phyloP scores from a whole-genome alignment of 2,797 vertebrate species.

The Rhinoraja longicauda region DNA sequence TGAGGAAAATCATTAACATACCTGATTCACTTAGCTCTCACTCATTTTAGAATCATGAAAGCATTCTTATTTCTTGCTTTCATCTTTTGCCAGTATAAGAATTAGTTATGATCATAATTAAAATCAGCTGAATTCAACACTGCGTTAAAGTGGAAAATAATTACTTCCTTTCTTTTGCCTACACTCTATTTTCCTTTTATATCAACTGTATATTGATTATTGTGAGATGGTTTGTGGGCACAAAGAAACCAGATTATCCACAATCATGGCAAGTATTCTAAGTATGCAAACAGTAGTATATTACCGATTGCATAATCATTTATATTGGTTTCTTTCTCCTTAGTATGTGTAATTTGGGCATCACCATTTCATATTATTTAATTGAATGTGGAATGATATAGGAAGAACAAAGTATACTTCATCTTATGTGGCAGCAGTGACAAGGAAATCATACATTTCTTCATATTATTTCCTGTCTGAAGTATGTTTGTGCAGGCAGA shows the following conservation, averaged over 20 bases:
- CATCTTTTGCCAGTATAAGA: constrained; percentile 40
- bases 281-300: not conserved
- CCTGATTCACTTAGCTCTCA: constrained; percentile 40
- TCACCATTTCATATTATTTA: not conserved
- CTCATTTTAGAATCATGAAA: constrained; percentile 23
- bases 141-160: constrained; percentile 20
- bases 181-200: not conserved
- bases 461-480: not conserved
- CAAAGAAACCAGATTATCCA: not conserved
- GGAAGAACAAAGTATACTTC: not conserved
- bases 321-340: not conserved
- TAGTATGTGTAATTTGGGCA: not conserved
- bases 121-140: constrained; percentile 38
- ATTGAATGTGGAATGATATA: not conserved
- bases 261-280: not conserved
- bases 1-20: constrained; percentile 21
- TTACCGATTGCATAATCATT: not conserved
- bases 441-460: not conserved
- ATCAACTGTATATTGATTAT: not conserved
- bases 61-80: constrained; percentile 38
- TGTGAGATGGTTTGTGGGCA: not conserved
- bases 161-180: not conserved
- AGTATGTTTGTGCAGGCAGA: not conserved
- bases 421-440: not conserved
- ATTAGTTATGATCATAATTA: constrained; percentile 40